Evolutionary conservation across 2,113 vertebrate genomes (phyloP), one percentile per base, ranked within the genome.

Genomic region (Psephotus haematonotus): DNA sequence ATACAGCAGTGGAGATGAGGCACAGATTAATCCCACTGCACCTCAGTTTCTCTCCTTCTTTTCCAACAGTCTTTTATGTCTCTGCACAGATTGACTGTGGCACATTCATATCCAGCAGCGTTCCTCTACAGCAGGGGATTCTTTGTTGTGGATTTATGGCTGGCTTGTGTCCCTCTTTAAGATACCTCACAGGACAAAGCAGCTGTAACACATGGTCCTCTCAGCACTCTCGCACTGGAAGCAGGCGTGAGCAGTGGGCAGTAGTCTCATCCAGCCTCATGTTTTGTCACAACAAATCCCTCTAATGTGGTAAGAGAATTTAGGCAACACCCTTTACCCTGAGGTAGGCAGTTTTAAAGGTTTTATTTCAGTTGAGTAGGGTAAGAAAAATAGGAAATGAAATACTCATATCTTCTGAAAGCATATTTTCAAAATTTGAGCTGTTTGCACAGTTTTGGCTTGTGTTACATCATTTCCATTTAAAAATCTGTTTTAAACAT

Each of bases 1-100:
- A 27, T 37, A 14, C 11, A 78, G 46, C 37, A 41, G 22, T 0
- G 0, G n/a, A 59, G 55, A n/a, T 0, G 0, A 39, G 35, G 33
- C 0, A 0, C 60, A 29, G 49, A 2, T 0, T 0, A 3, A 39
- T 37, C 43, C 39, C 64, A 41, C 76, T 13, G 19, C 0, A 0
- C 43, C 60, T 67, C 77, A 9, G 23, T 16, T 62, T 70, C 11
- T 14, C 44, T 92, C 47, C 52, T 17, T 46, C 72, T 87, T 76
- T 78, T 79, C 77, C 65, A 87, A 11, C 14, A 28, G 0, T 2
- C 25, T 80, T 82, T 87, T 37, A 49, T 59, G 53, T 43, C 81
- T 69, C 75, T 29, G 44, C 74, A 59, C 71, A 92, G 75, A 93
- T 74, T 82, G 90, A 50, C 84, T 88, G 62, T 77, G 65, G 50